Base-by-base conservation (phyloP, 2,113 vertebrate species). In the Catharus minimus region DNA sequence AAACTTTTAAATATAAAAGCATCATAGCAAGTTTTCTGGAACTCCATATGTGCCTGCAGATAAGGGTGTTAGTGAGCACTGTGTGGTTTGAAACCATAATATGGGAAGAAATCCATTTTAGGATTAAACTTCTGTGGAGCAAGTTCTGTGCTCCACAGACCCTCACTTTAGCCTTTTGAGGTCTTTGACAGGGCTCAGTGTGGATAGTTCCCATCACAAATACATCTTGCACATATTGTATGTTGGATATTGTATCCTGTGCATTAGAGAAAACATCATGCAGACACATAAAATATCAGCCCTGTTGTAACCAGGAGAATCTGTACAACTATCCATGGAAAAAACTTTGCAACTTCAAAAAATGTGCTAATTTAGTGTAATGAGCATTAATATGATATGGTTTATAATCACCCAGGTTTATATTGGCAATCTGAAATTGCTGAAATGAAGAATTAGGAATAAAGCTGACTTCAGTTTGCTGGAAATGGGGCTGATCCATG, bases 41-140 rank as follows among this genome's bases (percentile, higher is more conserved):
- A 46, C 69, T 91, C 88, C 83, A 46, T 93, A 50, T 95, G 88
- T 88, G 86, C 82, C 57, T 83, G 26, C 33, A 86, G 90, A 95
- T 88, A 96, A 95, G 82, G 73, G 75, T 6, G 23, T 64, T 44
- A 49, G 52, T 43, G 80, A 88, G 68, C 12, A 15, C 57, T 72
- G 49, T 28, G 38, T 28, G 38, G 73, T 60, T 78, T 81, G 36
- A 90, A 46, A 86, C 33, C 6, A 5, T 82, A 79, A 86, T 61
- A 15, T 36, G 36, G 73, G 55, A 90, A 86, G 33, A 86, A 88
- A 94, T 93, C 33, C 65, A 61, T 60, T 94, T 89, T 43, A 52
- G 73, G 77, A 78, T 88, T 88, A 46, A 57, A 27, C 46, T 91
- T 84, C 39, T 1, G 2, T 50, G 61, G 17, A 65, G 7, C 44